Conservation (phyloP, 2,113 vertebrate species). For the Setophaga petechia region DNA sequence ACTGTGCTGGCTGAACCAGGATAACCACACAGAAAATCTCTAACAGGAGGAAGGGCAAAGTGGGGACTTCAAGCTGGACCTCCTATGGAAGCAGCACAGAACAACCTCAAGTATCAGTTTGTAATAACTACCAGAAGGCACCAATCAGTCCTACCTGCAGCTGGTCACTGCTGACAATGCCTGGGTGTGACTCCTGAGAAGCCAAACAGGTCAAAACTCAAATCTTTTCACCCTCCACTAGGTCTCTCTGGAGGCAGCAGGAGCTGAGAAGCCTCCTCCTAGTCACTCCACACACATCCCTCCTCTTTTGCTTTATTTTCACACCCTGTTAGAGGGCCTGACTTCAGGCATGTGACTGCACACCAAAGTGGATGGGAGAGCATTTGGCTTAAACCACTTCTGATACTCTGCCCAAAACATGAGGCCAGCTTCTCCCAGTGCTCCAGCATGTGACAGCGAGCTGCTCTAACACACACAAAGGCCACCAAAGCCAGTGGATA, state of each 20-base stretch:
- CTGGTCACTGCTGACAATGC: constrained; percentile 22
- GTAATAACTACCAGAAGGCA: background rate
- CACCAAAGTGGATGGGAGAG: background rate
- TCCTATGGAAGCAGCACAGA: background rate
- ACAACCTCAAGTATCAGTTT: background rate
- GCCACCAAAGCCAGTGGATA: constrained; percentile 12
- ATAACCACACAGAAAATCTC: background rate
- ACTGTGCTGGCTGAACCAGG: background rate
- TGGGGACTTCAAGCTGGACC: background rate
- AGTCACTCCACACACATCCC: background rate
- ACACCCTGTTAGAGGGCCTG: background rate
- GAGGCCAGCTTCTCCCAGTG: constrained; percentile 14
- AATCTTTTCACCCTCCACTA: background rate
- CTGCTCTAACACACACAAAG: constrained; percentile 12
- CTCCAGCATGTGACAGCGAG: constrained; percentile 52
- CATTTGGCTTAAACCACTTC: background rate
- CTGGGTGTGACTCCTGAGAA: background rate
- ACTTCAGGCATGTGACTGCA: background rate
- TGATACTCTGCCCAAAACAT: constrained; percentile 13
- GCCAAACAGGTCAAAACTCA: background rate
- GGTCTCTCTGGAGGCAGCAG: background rate
- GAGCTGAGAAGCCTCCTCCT: background rate
- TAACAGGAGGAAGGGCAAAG: background rate
- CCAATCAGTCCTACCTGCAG: constrained; percentile 50
- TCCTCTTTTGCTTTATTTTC: background rate